Percentiles rank a stretch among this genome's conserved stretches.
Evolutionary conservation across 2,113 vertebrate genomes (phyloP).

Genomic region (Dissostichus mawsoni): DNA sequence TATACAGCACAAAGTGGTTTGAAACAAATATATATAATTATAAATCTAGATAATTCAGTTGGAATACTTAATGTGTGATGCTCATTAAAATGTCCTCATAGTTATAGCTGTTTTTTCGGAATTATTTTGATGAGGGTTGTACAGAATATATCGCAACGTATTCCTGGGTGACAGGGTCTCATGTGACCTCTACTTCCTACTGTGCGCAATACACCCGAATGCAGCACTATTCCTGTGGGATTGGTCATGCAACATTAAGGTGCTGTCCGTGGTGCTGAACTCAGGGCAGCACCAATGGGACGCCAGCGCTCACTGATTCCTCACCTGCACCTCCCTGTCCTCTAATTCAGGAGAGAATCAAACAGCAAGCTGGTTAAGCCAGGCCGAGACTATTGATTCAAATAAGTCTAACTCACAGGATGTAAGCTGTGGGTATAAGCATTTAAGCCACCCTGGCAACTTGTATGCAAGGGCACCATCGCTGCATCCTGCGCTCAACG

Average conservation of each 20-base stretch:
- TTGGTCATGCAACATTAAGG: conserved; percentile 11
- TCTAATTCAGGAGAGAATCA: background rate
- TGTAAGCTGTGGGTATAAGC: no score
- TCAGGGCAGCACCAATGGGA: conserved; percentile 31
- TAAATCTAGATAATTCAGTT: background rate
- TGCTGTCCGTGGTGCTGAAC: conserved; percentile 76
- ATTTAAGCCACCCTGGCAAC: no score
- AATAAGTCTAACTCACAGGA: no score
- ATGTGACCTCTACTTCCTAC: conserved; percentile 15
- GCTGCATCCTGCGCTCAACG: no score
- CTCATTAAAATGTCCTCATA: background rate
- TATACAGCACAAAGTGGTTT: background rate
- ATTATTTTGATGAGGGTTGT: background rate
- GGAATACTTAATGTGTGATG: background rate
- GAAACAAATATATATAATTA: background rate
- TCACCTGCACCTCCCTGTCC: background rate
- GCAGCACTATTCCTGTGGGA: conserved; percentile 29
- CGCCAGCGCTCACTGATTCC: background rate
- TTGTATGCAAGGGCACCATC: no score
- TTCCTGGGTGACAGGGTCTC: background rate
- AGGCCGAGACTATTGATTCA: background rate
- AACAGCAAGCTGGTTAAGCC: background rate
- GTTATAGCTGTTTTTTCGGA: background rate
- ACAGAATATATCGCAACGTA: background rate
- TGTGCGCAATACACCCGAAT: background rate